phyloP scores from a whole-genome alignment of 2,888 invertebrate genomes.

The Trichogramma dendrolimi region DNA sequence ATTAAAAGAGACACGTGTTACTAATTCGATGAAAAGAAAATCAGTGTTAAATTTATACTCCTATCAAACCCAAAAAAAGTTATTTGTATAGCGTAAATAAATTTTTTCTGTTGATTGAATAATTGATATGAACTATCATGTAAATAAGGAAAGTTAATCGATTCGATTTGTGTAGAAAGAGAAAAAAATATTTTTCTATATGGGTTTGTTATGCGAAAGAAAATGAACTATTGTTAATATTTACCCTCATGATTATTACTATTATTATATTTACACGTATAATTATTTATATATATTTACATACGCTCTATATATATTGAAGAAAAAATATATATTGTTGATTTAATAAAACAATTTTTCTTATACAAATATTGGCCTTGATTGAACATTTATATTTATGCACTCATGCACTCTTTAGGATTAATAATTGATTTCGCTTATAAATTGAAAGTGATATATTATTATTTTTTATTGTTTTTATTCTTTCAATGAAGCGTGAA shows the following conservation, averaged over 20 bases:
- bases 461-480: constrained; percentile 12
- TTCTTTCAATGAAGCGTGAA: constrained; percentile 15
- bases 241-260: neutral
- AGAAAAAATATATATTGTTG: constrained; percentile 40
- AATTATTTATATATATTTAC: constrained; percentile 28
- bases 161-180: constrained; percentile 33
- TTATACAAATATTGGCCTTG: constrained; percentile 48
- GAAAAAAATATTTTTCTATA: constrained; percentile 34
- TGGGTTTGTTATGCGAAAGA: constrained; percentile 51
- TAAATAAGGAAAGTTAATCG: constrained; percentile 37
- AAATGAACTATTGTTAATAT: constrained; percentile 15
- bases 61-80: constrained; percentile 42
- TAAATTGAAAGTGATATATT: constrained; percentile 4
- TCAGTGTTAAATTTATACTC: too few species aligned
- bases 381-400: constrained; percentile 32
- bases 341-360: constrained; percentile 49
- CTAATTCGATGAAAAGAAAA: too few species aligned
- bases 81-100: constrained; percentile 35
- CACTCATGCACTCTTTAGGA: constrained; percentile 15
- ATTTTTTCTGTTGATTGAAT: too few species aligned
- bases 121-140: constrained; percentile 36
- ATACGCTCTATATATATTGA: constrained; percentile 29
- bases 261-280: neutral
- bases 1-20: constrained; percentile 19
- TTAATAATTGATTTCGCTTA: constrained; percentile 7